phyloP scores from a whole-genome alignment of 1,140 invertebrate species.

The Venustaconcha ellipsiformis region DNA sequence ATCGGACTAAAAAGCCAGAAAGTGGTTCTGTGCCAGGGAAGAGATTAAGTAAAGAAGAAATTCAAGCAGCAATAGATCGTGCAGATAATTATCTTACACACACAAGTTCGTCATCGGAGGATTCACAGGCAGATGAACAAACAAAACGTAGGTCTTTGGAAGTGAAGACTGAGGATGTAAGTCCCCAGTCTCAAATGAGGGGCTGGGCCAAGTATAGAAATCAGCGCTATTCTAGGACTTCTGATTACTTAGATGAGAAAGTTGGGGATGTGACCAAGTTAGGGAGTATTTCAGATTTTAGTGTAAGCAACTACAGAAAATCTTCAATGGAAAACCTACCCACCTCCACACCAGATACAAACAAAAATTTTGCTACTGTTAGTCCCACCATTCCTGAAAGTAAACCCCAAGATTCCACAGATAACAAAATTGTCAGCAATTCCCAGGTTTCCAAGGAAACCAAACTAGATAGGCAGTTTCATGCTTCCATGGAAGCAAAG shows the following conservation, averaged over 20 bases:
- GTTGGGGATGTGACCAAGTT: conserved; percentile 29
- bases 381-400: no score
- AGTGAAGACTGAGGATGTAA: conserved; percentile 2
- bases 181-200: conserved; percentile 6
- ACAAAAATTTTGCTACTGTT: neutral
- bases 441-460: no score
- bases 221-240: conserved; percentile 21
- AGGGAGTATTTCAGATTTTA: conserved; percentile 29
- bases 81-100: conserved; percentile 50
- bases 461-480: no score
- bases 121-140: neutral
- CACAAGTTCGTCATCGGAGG: conserved; percentile 7
- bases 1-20: conserved; percentile 26
- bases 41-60: conserved; percentile 53
- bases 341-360: conserved; percentile 5
- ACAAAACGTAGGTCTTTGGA: conserved; percentile 6
- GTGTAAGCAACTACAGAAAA: conserved; percentile 30
- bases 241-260: conserved; percentile 29
- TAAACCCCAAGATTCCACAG: no score
- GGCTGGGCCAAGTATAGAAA: conserved; percentile 25
- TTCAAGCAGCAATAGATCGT: conserved; percentile 52
- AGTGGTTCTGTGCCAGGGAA: conserved; percentile 18
- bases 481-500: no score
- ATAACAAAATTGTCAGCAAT: no score
- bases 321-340: conserved; percentile 21